These are phyloP conservation scores for Thalpophila matura DNA, from an alignment of 2,888 invertebrate genomes.

Conservation along the genomic window DNA sequence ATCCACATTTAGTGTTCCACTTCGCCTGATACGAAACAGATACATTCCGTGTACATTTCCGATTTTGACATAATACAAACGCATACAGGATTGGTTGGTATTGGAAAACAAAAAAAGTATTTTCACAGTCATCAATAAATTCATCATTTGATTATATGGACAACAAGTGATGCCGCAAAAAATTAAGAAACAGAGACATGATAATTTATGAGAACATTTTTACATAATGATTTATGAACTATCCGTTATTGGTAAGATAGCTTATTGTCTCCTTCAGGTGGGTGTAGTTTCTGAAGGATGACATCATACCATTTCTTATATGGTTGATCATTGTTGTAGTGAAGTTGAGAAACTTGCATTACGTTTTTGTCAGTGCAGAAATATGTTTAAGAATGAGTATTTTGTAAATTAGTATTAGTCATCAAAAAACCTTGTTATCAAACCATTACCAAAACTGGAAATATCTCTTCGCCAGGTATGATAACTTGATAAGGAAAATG, in stretches of 20 bases:
- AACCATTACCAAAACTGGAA: conserved; percentile 19
- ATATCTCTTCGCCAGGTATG: conserved; percentile 2
- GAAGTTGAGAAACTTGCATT: conserved; percentile 34
- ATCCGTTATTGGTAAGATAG: conserved; percentile 46
- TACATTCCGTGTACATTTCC: conserved; percentile 48
- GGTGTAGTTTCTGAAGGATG: conserved; percentile 58
- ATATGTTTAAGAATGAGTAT: conserved; percentile 15
- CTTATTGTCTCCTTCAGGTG: conserved; percentile 54
- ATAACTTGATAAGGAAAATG: conserved; percentile 7
- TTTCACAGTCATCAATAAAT: too few species aligned
- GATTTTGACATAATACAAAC: conserved; percentile 41
- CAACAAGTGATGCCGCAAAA: not conserved
- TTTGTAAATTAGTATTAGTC: conserved; percentile 20
- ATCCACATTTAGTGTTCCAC: conserved; percentile 65
- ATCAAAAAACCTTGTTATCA: conserved; percentile 17
- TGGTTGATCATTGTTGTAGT: conserved; percentile 42
- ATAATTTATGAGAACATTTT: conserved; percentile 31
- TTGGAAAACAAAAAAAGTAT: not conserved
- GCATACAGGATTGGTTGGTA: conserved; percentile 9
- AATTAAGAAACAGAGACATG: conserved; percentile 10
- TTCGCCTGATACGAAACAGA: conserved; percentile 61
- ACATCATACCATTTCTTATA: conserved; percentile 61
- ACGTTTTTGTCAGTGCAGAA: conserved; percentile 7
- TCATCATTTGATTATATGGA: too few species aligned
- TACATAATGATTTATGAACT: conserved; percentile 43